phyloP scores from a whole-genome alignment of 92 coral and sea anemone species.

The Parazoanthus atlanticus region DNA sequence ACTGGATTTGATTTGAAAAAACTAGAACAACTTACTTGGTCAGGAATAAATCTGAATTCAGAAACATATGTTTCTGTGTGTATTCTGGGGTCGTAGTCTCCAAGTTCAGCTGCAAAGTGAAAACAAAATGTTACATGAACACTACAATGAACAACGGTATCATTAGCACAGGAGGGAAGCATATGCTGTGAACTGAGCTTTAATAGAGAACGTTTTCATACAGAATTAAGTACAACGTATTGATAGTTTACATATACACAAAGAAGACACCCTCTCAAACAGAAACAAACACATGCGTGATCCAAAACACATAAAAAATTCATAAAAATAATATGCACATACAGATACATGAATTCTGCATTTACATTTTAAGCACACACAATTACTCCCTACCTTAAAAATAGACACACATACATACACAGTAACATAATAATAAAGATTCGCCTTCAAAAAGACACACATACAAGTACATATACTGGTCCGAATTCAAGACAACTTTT shows the following conservation, averaged over 20 bases:
- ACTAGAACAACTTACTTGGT: constrained; percentile 67
- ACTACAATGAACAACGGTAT: not conserved
- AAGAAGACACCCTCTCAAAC: not conserved
- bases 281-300: not conserved
- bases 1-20: not conserved
- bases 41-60: constrained; percentile 91
- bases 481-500: too few relatives aligned
- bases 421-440: not conserved
- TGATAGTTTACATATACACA: not conserved
- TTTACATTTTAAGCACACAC: not conserved
- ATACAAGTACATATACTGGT: too few relatives aligned
- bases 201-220: not conserved
- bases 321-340: not conserved
- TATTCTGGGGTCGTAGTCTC: constrained; percentile 87
- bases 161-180: not conserved
- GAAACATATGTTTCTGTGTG: constrained; percentile 83
- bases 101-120: constrained; percentile 84
- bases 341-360: not conserved
- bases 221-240: too few relatives aligned
- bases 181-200: not conserved
- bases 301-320: not conserved
- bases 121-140: not conserved
- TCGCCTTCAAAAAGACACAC: too few relatives aligned
- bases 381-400: not conserved
- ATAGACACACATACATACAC: not conserved